Base-by-base conservation (phyloP, 2,113 vertebrate genomes). In the Speoplatyrhinus poulsoni region DNA sequence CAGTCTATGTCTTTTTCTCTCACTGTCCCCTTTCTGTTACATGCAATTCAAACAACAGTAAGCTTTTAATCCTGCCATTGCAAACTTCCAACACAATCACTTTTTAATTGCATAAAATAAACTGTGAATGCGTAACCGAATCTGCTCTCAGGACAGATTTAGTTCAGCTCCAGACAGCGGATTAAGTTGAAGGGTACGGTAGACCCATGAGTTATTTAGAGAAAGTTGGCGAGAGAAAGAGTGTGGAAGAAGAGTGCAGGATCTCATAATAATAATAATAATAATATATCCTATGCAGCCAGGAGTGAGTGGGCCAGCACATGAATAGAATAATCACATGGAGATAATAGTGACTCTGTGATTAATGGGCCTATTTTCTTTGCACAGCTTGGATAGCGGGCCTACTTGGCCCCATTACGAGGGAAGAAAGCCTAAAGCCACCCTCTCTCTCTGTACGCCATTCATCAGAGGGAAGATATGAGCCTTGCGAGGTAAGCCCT, bases 331-430 rank as follows among this genome's bases (percentile, higher is more conserved):
- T 88, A 83, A 90, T 90, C 87, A 85, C 88, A 85, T 85, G 87
- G 83, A 83, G 83, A 89, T 90, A 85, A 90, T 87, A 80, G 72
- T 75, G 76, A 72, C 75, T 75, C 74, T 75, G 84, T 89, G 90
- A 90, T 91, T 90, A 88, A 91, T 90, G 86, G 83, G 75, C 67
- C 82, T 82, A 86, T 87, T 89, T 89, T 83, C 79, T 69, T 77
- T 75, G 79, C 87, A 73, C 87, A 88, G 87, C 87, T 88, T 89
- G 85, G 83, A 78, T 80, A 86, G 84, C 60, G 72, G 81, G 83
- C 63, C 66, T 78, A 85, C 81, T 91, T 90, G 83, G 90, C 85
- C 86, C 90, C 88, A 88, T 90, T 89, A 88, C 65, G 72, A 74
- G 75, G 72, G 71, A 84, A 41, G 7, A 41, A 41, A 84, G 83